A percentile compares a stretch with the other conserved stretches of the same genome.
Conservation (phyloP, 1,140 invertebrate genomes). For the Drosophila melanica region DNA sequence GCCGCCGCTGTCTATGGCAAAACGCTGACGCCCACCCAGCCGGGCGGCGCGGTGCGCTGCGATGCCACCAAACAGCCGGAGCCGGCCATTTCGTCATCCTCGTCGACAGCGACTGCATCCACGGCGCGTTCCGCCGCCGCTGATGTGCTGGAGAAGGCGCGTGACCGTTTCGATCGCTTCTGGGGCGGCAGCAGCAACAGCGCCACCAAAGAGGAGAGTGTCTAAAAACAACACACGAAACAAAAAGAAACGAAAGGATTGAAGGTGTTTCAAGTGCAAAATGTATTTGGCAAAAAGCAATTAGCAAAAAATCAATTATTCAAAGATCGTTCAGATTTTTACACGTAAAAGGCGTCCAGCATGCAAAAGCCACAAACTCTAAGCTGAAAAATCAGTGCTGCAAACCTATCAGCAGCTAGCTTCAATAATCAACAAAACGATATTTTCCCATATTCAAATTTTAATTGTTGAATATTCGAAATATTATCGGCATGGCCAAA, state of each 20-base stretch:
- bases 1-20: slow-evolving; percentile 67
- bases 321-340: slow-evolving; percentile 36
- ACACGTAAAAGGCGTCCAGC: slow-evolving; percentile 62
- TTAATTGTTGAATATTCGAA: too few species aligned
- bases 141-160: slow-evolving; percentile 92
- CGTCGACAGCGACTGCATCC: slow-evolving; percentile 79
- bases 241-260: neutral
- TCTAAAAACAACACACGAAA: slow-evolving; percentile 48
- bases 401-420: slow-evolving; percentile 1
- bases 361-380: slow-evolving; percentile 56
- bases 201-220: slow-evolving; percentile 80
- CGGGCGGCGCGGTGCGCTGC: slow-evolving; percentile 64
- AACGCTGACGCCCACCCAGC: slow-evolving; percentile 63
- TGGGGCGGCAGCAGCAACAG: slow-evolving; percentile 87
- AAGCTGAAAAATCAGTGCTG: slow-evolving; percentile 3
- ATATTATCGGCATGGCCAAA: neutral
- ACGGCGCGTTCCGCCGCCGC: slow-evolving; percentile 87
- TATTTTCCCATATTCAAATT: neutral
- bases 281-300: slow-evolving; percentile 45
- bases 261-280: slow-evolving; percentile 54
- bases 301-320: slow-evolving; percentile 21
- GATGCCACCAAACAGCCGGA: slow-evolving; percentile 80
- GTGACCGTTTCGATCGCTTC: slow-evolving; percentile 93
- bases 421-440: neutral
- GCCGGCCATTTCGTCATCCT: slow-evolving; percentile 82